Conservation (phyloP, 2,888 invertebrate genomes). For the Sinotaia quadrata region DNA sequence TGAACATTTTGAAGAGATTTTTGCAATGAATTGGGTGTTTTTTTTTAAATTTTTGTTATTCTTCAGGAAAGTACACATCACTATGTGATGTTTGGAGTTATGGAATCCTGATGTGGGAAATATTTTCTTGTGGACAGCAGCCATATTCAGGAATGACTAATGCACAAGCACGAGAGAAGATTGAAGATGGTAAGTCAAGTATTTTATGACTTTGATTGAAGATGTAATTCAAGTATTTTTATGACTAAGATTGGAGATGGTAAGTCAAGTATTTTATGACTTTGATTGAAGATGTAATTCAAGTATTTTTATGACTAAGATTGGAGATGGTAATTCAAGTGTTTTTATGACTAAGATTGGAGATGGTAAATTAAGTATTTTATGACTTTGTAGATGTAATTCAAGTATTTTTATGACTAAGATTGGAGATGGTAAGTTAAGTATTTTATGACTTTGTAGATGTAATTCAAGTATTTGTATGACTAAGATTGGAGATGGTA, state of each 20-base stretch:
- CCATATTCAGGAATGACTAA: conserved; percentile 96
- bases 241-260: not conserved
- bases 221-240: not conserved
- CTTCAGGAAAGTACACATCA: conserved; percentile 90
- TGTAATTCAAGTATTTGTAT: not conserved
- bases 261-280: conserved; percentile 32
- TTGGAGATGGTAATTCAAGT: conserved; percentile 31
- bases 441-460: not conserved
- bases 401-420: not conserved
- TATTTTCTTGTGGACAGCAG: conserved; percentile 92
- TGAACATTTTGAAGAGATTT: no score
- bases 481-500: not conserved
- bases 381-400: not conserved
- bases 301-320: not conserved
- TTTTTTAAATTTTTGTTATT: conserved; percentile 18
- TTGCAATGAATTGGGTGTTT: no score
- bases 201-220: not conserved
- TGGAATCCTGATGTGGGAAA: conserved; percentile 96
- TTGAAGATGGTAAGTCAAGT: conserved; percentile 83
- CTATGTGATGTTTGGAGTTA: conserved; percentile 98
- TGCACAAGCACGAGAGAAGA: conserved; percentile 92
- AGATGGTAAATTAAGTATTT: conserved; percentile 78
- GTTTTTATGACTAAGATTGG: not conserved
- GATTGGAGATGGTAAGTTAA: conserved; percentile 31
- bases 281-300: not conserved